Evolutionary conservation across 2,888 invertebrate species (phyloP).

Genomic region (Limnephilus rhombicus): DNA sequence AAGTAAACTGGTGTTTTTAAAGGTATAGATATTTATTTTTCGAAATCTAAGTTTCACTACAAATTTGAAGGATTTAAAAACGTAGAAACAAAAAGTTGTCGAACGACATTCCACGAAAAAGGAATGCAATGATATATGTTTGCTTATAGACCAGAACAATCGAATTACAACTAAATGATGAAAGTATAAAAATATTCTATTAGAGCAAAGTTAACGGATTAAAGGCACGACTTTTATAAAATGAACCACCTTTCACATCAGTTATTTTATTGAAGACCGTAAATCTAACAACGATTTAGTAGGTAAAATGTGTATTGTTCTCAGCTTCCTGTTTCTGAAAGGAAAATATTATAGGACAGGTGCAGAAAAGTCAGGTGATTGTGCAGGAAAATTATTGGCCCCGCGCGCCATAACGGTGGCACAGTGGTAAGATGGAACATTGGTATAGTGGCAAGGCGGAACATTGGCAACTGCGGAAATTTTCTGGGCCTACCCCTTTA

Average conservation of each 20-base stretch:
- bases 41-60: not conserved
- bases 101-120: not conserved
- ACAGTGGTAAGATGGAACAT: not conserved
- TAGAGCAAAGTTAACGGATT: not conserved
- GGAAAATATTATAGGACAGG: slow-evolving; percentile 9
- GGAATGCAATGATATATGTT: not conserved
- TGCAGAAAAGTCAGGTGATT: not conserved
- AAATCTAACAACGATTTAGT: not conserved
- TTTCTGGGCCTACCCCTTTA: not conserved
- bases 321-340: slow-evolving; percentile 36
- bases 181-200: not conserved
- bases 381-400: slow-evolving; percentile 21
- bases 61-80: not conserved
- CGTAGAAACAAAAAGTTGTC: not conserved
- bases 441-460: not conserved
- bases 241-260: not conserved
- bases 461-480: not conserved
- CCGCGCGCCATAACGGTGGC: not conserved
- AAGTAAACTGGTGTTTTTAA: not conserved
- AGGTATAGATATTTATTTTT: not conserved
- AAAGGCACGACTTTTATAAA: not conserved
- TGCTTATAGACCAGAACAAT: not conserved
- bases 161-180: not conserved
- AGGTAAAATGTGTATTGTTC: not conserved
- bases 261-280: not conserved